phyloP scores from a whole-genome alignment of 2,113 vertebrate species.

The Illadopsis cleaveri region DNA sequence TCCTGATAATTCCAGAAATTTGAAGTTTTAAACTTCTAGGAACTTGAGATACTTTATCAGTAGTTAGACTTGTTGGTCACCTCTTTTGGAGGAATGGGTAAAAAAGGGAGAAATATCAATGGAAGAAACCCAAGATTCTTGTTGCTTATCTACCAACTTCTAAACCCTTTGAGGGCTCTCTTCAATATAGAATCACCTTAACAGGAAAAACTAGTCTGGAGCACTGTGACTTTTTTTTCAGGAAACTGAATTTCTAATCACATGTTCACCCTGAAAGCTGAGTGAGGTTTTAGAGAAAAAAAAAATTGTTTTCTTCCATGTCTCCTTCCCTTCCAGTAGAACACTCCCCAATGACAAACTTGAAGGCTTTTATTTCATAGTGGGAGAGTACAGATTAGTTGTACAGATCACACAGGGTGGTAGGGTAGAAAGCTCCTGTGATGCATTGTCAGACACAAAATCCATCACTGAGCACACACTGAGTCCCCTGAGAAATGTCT shows the following conservation, averaged over 20 bases:
- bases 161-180: neutral
- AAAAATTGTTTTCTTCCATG: neutral
- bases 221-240: neutral
- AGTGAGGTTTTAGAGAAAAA: neutral
- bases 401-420: neutral
- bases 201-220: neutral
- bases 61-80: neutral
- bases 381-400: neutral
- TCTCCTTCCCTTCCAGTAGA: neutral
- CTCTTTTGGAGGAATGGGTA: neutral
- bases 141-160: neutral
- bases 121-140: neutral
- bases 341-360: neutral
- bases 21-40: neutral
- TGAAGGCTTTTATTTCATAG: neutral
- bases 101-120: neutral
- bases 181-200: neutral
- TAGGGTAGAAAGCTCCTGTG: neutral
- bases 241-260: neutral
- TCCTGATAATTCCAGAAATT: neutral
- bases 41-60: neutral
- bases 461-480: neutral
- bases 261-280: neutral
- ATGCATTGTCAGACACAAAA: neutral
- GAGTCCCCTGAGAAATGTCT: neutral